Conservation (phyloP, 2,113 vertebrate species). For the Australoheros scitulus region DNA sequence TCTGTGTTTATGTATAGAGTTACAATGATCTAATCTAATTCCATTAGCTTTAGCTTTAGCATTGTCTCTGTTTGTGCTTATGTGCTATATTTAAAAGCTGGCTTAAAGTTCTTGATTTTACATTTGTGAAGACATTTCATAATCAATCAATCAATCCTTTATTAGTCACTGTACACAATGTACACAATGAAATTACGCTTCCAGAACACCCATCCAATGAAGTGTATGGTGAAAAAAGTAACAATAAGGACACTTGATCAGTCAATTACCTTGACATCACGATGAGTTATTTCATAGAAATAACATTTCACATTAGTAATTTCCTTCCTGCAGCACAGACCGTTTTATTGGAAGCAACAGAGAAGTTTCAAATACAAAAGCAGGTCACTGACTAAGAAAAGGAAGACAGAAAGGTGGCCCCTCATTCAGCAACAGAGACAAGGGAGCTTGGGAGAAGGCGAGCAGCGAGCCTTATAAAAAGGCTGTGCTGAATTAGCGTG, state of each 20-base stretch:
- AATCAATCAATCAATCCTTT: too few relatives aligned
- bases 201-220: too few relatives aligned
- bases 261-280: not conserved
- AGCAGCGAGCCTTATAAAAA: slow-evolving; percentile 20
- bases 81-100: not conserved
- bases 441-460: slow-evolving; percentile 19
- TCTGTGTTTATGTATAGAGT: too few relatives aligned
- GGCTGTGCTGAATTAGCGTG: slow-evolving; percentile 31
- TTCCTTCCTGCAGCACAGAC: not conserved
- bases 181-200: too few relatives aligned
- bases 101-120: not conserved
- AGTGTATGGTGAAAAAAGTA: too few relatives aligned
- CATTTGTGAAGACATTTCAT: too few relatives aligned
- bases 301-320: not conserved
- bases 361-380: slow-evolving; percentile 46
- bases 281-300: not conserved
- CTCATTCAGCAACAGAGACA: slow-evolving; percentile 57
- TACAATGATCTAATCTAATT: not conserved
- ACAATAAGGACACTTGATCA: not conserved
- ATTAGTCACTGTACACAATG: too few relatives aligned
- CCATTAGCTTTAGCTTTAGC: not conserved
- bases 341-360: slow-evolving; percentile 6
- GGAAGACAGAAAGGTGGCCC: slow-evolving; percentile 54
- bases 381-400: slow-evolving; percentile 57
- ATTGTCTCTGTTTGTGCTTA: too few relatives aligned